Evolutionary conservation across 2,113 vertebrate genomes (phyloP).

Genomic region (Gymnobelideus leadbeateri): DNA sequence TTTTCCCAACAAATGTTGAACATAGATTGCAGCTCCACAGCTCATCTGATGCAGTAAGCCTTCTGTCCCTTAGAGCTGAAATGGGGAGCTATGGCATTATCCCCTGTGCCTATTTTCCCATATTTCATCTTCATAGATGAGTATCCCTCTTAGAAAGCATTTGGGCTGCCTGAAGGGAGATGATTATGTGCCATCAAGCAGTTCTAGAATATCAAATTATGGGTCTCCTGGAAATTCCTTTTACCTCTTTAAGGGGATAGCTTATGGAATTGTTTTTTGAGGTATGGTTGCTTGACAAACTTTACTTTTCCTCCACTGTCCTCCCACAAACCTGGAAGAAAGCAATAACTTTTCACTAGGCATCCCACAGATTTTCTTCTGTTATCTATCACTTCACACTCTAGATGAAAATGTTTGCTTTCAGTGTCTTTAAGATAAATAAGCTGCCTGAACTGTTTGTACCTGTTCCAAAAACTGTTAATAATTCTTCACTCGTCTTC

Average conservation of each 20-base stretch:
- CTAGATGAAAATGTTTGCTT: slow-evolving; percentile 56
- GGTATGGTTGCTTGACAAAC: slow-evolving; percentile 14
- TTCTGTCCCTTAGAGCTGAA: slow-evolving; percentile 13
- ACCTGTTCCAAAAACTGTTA: slow-evolving; percentile 37
- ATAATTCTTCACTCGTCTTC: slow-evolving; percentile 34
- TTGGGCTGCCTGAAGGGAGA: slow-evolving; percentile 38
- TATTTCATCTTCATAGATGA: slow-evolving; percentile 71
- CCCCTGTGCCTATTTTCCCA: neutral
- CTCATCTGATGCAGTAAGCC: slow-evolving; percentile 56
- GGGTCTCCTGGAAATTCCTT: slow-evolving; percentile 39
- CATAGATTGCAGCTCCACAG: slow-evolving; percentile 28
- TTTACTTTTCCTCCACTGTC: slow-evolving; percentile 46
- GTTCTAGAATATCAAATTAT: slow-evolving; percentile 56
- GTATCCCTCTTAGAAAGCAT: neutral
- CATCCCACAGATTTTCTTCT: slow-evolving; percentile 34
- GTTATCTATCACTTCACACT: slow-evolving; percentile 27
- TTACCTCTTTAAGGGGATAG: neutral
- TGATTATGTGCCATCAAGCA: slow-evolving; percentile 54
- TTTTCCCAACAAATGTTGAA: slow-evolving; percentile 45
- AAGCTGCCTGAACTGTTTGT: slow-evolving; percentile 21
- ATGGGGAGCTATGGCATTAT: neutral
- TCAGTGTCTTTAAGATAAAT: slow-evolving; percentile 55
- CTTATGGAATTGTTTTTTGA: slow-evolving; percentile 59
- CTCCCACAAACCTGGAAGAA: slow-evolving; percentile 1
- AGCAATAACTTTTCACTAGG: neutral